Evolutionary conservation across 2,888 invertebrate genomes (phyloP).

Genomic region (Rugalucina vietnamica): DNA sequence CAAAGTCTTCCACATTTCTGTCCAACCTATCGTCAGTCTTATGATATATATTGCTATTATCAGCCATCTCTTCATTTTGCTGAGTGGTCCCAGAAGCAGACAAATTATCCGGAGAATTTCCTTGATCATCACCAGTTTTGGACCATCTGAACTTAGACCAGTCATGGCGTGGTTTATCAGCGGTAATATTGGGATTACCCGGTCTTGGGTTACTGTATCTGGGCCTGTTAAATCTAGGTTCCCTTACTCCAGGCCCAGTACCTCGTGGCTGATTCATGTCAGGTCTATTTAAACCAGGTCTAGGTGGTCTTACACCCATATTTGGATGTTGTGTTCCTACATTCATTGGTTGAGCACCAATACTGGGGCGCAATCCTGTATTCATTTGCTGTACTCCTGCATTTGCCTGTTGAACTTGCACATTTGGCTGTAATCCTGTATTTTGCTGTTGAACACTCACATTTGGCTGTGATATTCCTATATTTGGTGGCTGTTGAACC

Average conservation of each 20-base stretch:
- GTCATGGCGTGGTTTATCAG: no score
- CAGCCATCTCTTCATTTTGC: neutral
- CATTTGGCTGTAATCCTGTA: neutral
- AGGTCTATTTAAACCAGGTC: neutral
- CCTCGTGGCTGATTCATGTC: neutral
- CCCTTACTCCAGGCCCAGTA: no score
- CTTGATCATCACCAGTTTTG: neutral
- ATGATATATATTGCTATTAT: neutral
- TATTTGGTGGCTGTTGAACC: neutral
- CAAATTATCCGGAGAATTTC: neutral
- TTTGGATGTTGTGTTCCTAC: neutral
- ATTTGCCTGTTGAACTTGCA: neutral
- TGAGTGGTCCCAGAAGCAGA: neutral
- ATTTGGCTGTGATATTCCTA: neutral
- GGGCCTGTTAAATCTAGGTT: no score
- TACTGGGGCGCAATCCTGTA: neutral
- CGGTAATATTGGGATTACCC: no score
- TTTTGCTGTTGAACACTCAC: neutral
- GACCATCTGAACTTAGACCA: no score
- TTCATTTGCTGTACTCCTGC: neutral
- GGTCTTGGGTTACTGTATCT: no score
- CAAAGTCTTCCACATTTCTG: neutral
- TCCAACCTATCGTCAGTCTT: neutral
- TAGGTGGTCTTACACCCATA: neutral
- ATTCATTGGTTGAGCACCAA: neutral